Conservation (phyloP, 2,113 vertebrate genomes). For the Sylvia atricapilla region DNA sequence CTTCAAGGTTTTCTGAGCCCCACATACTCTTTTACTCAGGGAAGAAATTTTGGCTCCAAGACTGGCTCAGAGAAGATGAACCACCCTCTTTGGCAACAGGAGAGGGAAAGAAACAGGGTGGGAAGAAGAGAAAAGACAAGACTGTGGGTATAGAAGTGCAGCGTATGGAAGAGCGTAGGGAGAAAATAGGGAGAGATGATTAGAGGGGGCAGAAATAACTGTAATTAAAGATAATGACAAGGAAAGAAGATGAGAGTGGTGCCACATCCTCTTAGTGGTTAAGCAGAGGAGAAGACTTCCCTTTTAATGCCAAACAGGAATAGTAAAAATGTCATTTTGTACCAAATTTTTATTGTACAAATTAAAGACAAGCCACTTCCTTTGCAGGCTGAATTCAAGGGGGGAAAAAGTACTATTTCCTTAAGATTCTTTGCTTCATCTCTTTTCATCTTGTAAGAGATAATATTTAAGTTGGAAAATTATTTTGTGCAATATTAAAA, state of each 20-base stretch:
- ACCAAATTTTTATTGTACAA: background rate
- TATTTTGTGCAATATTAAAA: background rate
- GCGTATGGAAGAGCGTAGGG: background rate
- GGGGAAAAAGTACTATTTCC: background rate
- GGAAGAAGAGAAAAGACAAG: background rate
- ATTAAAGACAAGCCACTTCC: background rate
- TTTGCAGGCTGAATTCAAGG: background rate
- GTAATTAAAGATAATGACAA: slow-evolving; percentile 22
- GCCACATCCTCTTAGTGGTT: background rate
- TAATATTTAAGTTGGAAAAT: background rate
- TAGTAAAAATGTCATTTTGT: background rate
- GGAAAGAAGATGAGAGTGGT: background rate
- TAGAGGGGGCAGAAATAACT: background rate
- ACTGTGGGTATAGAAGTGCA: background rate
- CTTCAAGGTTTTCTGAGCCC: background rate
- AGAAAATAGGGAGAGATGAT: background rate
- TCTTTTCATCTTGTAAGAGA: background rate
- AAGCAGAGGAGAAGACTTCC: background rate
- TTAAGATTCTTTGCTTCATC: background rate
- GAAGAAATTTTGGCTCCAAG: background rate
- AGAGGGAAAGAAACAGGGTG: background rate
- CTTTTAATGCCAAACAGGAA: background rate
- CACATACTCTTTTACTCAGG: background rate
- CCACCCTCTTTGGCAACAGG: background rate
- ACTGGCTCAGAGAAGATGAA: background rate